A percentile compares a stretch with the other conserved stretches of the same genome.
phyloP scores from a whole-genome alignment of 2,888 invertebrate genomes.

The Ichneumoninae sp. region DNA sequence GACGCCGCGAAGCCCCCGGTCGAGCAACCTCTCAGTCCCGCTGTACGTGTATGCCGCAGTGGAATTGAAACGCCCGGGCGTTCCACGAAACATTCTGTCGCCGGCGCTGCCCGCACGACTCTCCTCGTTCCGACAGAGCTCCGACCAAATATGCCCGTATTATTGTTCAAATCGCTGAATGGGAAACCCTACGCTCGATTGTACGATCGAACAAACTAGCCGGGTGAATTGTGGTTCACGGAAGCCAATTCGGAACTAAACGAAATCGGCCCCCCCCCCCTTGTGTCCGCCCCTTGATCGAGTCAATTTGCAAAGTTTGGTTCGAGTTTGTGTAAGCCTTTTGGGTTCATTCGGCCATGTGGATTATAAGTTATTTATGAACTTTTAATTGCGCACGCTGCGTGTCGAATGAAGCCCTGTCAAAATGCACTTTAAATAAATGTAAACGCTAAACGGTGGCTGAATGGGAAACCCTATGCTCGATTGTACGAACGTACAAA shows the following conservation, averaged over 20 bases:
- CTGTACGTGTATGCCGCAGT: conserved; percentile 48
- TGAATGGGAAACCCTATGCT: no score
- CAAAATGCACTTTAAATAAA: no score
- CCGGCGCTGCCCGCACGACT: conserved; percentile 50
- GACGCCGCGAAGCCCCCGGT: conserved; percentile 15
- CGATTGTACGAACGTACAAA: no score
- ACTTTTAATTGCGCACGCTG: no score
- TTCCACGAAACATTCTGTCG: conserved; percentile 68
- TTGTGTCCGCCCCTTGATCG: background rate
- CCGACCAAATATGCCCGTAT: conserved; percentile 67
- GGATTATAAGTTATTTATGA: background rate
- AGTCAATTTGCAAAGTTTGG: background rate
- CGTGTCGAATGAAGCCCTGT: no score
- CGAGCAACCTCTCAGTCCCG: conserved; percentile 68
- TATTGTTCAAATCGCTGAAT: conserved; percentile 62
- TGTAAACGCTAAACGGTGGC: no score
- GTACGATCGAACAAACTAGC: conserved; percentile 34
- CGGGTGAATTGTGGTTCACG: conserved; percentile 22
- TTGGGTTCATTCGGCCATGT: background rate
- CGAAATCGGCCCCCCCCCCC: no score
- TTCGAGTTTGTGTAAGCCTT: background rate
- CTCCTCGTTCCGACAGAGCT: conserved; percentile 38
- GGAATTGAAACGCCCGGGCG: conserved; percentile 66
- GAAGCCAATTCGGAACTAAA: background rate
- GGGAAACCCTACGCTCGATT: conserved; percentile 15